These are phyloP conservation scores for Lutjanus argentimaculatus DNA, from an alignment of 2,797 vertebrate genomes.

Conservation along the genomic window DNA sequence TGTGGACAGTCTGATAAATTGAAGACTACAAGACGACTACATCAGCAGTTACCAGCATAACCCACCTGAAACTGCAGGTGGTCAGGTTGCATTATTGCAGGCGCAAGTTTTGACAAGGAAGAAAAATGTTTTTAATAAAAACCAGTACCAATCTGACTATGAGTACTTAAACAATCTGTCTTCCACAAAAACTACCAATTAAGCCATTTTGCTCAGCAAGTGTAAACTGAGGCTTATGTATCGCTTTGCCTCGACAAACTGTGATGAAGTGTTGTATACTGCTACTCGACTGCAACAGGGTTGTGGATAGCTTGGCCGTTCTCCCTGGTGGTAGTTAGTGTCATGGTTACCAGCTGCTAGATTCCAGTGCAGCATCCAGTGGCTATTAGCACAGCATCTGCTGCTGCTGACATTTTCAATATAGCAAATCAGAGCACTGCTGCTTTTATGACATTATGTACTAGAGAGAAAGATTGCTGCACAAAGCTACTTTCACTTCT, in stretches of 20 bases:
- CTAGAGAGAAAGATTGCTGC: conserved; percentile 41
- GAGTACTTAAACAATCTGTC: neutral
- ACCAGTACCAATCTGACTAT: neutral
- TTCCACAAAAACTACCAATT: neutral
- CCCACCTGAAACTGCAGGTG: no score
- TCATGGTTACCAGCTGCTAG: conserved; percentile 83
- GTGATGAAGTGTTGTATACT: conserved; percentile 61
- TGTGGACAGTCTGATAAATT: neutral
- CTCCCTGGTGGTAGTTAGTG: conserved; percentile 73
- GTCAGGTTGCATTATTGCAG: no score
- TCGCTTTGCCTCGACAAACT: conserved; percentile 18
- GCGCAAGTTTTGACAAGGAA: neutral
- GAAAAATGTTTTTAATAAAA: neutral
- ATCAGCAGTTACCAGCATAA: no score
- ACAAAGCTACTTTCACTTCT: conserved; percentile 31
- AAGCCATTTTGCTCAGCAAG: conserved; percentile 4
- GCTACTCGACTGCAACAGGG: conserved; percentile 64
- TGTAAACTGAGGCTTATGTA: conserved; percentile 22
- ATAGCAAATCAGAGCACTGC: conserved; percentile 73
- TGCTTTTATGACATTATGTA: conserved; percentile 64
- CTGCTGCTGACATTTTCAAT: conserved; percentile 78
- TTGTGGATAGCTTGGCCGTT: conserved; percentile 65
- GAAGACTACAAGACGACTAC: neutral
- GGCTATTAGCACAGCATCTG: conserved; percentile 85
- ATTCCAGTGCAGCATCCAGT: conserved; percentile 81